Evolutionary conservation across 2,888 invertebrate genomes (phyloP).

Genomic region (Leucophora obtusa): DNA sequence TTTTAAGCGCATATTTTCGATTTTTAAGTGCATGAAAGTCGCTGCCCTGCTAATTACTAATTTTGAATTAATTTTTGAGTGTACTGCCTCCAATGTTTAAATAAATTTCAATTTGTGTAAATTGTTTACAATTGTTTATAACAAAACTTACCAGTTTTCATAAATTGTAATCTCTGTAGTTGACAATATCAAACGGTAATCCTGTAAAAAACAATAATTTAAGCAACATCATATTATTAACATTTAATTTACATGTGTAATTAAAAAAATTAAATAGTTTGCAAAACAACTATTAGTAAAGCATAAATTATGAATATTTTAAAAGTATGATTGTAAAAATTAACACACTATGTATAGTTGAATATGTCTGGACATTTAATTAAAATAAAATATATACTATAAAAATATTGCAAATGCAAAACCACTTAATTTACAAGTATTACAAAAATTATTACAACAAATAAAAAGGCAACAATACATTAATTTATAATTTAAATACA

Average conservation of each 20-base stretch:
- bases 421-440: not conserved
- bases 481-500: conserved; percentile 43
- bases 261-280: conserved; percentile 14
- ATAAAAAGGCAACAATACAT: not conserved
- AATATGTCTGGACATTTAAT: conserved; percentile 41
- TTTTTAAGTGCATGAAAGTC: too few species aligned
- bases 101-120: conserved; percentile 10
- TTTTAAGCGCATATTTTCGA: too few species aligned
- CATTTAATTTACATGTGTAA: conserved; percentile 9
- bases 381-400: conserved; percentile 19
- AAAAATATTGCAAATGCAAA: conserved; percentile 10
- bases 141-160: conserved; percentile 24
- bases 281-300: conserved; percentile 33
- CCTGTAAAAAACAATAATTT: conserved; percentile 40
- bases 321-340: not conserved
- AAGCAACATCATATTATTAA: conserved; percentile 17
- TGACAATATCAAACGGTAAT: conserved; percentile 29
- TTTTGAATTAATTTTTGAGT: too few species aligned
- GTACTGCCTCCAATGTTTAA: not conserved
- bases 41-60: too few species aligned
- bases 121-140: conserved; percentile 9
- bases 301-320: conserved; percentile 29
- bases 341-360: conserved; percentile 2
- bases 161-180: conserved; percentile 1
- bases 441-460: not conserved